Evolutionary conservation across 1,140 invertebrate genomes (phyloP), one percentile per base, ranked within the genome.

Genomic region (Phymastichus coffea): DNA sequence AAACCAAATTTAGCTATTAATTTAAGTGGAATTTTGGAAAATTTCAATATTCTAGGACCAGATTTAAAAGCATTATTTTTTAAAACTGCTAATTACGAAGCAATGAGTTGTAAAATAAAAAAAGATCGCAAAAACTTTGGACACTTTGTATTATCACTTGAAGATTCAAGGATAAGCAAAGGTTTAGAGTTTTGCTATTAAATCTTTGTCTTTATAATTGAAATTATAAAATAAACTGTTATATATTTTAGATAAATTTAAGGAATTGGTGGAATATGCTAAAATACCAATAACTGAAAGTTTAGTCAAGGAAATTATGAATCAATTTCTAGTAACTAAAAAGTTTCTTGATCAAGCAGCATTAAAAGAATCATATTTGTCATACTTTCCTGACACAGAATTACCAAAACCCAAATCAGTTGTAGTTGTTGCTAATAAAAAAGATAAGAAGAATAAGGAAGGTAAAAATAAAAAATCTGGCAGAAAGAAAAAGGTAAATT

Each of bases 41-140:
- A 82, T 68, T 82, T 77, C 46, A 66, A 57, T 35, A 61, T 81
- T 6, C 25, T 66, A n/a, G 80, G 74, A 6, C 81, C 81, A 9
- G 64, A 83, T 64, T 30, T 68, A 14, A 66, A 57, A 19, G 72
- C 71, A 63, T 63, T 83, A 51, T 66, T 79, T 44, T 73, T 83
- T 10, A 71, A 74, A 51, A 66, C 80, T 66, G 77, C 77, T 8
- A 78, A 70, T 58, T 79, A 73, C 26, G 70, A 82, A 25, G 65
- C 79, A 2, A 75, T 77, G 71, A 75, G 63, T 57, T 66, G 71
- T 4, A 81, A 82, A 51, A 78, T 65, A 26, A 77, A 76, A 37
- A 80, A 70, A 43, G 63, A 47, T 7, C 68, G 66, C 48, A 76
- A 63, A 62, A 70, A 81, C 56, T 82, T 82, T 64, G 80, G 79